Conservation (phyloP, 2,888 invertebrate genomes). For the Pantelozetes paolii region DNA sequence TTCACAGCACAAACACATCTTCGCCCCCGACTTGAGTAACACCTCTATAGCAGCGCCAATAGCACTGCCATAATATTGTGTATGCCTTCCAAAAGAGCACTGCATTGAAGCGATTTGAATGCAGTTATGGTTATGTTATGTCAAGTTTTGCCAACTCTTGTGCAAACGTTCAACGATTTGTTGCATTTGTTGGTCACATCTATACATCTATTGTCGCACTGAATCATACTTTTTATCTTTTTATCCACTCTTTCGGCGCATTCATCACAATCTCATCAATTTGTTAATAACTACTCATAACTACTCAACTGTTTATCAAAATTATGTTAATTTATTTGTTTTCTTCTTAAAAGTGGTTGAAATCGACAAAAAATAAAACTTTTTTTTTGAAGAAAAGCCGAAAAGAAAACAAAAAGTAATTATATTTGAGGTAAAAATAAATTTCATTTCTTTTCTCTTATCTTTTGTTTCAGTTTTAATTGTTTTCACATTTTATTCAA, state of each 20-base stretch:
- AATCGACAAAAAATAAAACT: not conserved
- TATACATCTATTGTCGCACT: no score
- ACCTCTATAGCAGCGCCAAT: not conserved
- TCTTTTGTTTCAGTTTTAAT: no score
- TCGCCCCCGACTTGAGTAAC: slow-evolving; percentile 26
- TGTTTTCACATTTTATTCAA: no score
- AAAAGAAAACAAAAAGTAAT: not conserved
- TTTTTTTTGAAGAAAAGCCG: not conserved
- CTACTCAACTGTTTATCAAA: no score
- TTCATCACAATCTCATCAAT: not conserved
- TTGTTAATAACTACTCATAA: no score
- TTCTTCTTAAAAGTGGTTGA: not conserved
- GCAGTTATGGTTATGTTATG: not conserved
- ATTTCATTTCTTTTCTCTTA: not conserved
- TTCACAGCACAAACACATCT: slow-evolving; percentile 4
- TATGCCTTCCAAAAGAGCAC: not conserved
- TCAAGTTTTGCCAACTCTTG: not conserved
- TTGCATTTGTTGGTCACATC: no score
- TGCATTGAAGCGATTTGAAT: not conserved
- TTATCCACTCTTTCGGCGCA: not conserved
- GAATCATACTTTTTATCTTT: no score
- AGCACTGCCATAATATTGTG: not conserved
- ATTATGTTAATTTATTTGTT: no score
- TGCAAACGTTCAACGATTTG: not conserved
- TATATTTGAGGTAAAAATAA: slow-evolving; percentile 10